These are phyloP conservation scores for Periphyllus acericola DNA, from an alignment of 2,888 invertebrate species.

Conservation along the genomic window DNA sequence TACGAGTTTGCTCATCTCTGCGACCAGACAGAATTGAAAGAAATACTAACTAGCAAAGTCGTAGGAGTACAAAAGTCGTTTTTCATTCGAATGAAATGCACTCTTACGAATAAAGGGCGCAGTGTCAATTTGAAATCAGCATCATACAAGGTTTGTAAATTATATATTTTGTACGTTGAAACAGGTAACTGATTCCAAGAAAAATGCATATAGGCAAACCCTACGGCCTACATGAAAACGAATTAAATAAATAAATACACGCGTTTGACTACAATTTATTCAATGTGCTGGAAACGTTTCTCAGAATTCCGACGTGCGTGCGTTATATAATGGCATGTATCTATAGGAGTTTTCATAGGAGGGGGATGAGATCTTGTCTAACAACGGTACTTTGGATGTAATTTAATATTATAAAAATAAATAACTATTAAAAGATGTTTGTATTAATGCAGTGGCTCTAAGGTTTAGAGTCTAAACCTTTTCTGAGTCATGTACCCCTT, in stretches of 20 bases:
- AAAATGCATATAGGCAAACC: too few species aligned
- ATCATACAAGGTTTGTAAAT: constrained; percentile 82
- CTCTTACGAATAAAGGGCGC: constrained; percentile 92
- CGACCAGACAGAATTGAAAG: constrained; percentile 89
- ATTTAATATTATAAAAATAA: neutral
- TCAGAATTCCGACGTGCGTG: neutral
- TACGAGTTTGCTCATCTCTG: constrained; percentile 95
- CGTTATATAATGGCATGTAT: neutral
- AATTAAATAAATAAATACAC: neutral
- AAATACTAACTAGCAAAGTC: constrained; percentile 71
- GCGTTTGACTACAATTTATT: neutral
- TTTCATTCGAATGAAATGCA: constrained; percentile 90
- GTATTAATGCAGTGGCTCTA: too few species aligned
- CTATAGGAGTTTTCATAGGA: neutral
- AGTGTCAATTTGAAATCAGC: constrained; percentile 96
- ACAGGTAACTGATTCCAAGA: too few species aligned
- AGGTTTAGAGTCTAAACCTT: too few species aligned
- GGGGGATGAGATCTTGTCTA: neutral
- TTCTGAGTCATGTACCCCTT: too few species aligned
- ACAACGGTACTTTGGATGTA: neutral
- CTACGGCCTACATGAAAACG: too few species aligned
- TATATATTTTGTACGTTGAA: neutral
- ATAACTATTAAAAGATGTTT: neutral
- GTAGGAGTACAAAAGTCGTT: constrained; percentile 71
- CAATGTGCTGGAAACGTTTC: neutral